Evolutionary conservation across 2,888 invertebrate genomes (phyloP).

Genomic region (Rhamphomyia laevipes): DNA sequence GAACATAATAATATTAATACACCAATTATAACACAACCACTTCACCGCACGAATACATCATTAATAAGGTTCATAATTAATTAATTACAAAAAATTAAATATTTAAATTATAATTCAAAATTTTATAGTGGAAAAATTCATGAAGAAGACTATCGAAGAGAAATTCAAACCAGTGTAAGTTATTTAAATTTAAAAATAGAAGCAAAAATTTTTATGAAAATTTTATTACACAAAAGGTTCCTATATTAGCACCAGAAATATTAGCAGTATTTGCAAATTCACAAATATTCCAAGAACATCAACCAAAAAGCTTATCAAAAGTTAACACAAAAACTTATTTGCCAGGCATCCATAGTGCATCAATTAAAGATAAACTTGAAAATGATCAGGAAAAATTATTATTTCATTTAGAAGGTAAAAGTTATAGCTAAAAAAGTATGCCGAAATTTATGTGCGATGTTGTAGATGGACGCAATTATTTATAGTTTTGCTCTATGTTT

Average conservation of each 20-base stretch:
- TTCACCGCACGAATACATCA: too few relatives aligned
- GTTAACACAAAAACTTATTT: conserved; percentile 30
- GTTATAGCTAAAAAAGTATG: too few relatives aligned
- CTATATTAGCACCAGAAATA: conserved; percentile 38
- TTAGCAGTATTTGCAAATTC: conserved; percentile 37
- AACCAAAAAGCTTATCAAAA: conserved; percentile 33
- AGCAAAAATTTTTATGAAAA: too few relatives aligned
- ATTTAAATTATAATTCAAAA: neutral
- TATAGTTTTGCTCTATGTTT: too few relatives aligned
- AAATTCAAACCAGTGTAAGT: conserved; percentile 34
- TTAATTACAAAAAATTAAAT: neutral
- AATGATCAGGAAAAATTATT: conserved; percentile 35
- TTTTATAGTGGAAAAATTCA: conserved; percentile 30
- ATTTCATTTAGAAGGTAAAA: conserved; percentile 36
- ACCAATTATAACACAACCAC: conserved; percentile 33
- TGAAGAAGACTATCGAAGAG: conserved; percentile 37
- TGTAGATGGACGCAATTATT: too few relatives aligned
- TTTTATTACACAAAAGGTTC: conserved; percentile 8
- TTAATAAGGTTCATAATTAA: neutral
- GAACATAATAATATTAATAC: conserved; percentile 32
- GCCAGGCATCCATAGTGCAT: conserved; percentile 27
- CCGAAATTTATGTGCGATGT: too few relatives aligned
- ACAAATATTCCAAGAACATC: conserved; percentile 38
- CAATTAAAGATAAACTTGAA: conserved; percentile 21
- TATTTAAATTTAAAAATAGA: too few relatives aligned